phyloP scores from a whole-genome alignment of 2,888 invertebrate species.

The Caprella mutica region DNA sequence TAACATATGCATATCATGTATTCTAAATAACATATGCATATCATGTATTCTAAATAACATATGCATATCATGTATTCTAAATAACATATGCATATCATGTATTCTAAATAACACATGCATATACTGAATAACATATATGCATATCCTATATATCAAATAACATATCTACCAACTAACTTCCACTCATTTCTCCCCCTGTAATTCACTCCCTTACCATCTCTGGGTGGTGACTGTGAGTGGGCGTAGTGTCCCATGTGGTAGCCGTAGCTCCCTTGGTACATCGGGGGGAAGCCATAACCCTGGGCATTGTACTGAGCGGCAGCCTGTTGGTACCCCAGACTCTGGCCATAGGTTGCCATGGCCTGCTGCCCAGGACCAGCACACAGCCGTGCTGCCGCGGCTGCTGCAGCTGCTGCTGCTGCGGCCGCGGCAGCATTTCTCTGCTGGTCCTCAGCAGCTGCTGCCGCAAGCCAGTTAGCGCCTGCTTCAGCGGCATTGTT shows the following conservation, averaged over 20 bases:
- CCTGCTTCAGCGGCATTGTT: constrained; percentile 1
- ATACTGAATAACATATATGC: too few species aligned
- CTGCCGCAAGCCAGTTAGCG: not conserved
- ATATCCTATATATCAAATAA: too few species aligned
- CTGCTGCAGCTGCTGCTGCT: constrained; percentile 2
- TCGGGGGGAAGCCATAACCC: constrained; percentile 33
- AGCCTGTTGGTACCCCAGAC: constrained; percentile 29
- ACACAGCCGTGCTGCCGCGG: constrained; percentile 5
- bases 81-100: too few species aligned
- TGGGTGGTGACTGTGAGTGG: constrained; percentile 29
- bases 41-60: too few species aligned
- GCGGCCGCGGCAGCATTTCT: constrained; percentile 1
- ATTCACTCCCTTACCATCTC: constrained; percentile 34
- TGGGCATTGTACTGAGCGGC: constrained; percentile 31
- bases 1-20: too few species aligned
- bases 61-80: too few species aligned
- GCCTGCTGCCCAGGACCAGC: constrained; percentile 16
- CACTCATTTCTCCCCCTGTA: too few species aligned
- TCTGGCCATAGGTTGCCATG: constrained; percentile 29
- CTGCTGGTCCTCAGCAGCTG: constrained; percentile 2
- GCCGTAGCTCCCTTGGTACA: constrained; percentile 33
- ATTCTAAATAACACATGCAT: too few species aligned
- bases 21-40: too few species aligned
- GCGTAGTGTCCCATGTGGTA: constrained; percentile 33
- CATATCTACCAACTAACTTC: too few species aligned